A percentile compares a stretch with the other conserved stretches of the same genome.
phyloP scores from a whole-genome alignment of 2,888 invertebrate species.

The Lepidonotus clava region DNA sequence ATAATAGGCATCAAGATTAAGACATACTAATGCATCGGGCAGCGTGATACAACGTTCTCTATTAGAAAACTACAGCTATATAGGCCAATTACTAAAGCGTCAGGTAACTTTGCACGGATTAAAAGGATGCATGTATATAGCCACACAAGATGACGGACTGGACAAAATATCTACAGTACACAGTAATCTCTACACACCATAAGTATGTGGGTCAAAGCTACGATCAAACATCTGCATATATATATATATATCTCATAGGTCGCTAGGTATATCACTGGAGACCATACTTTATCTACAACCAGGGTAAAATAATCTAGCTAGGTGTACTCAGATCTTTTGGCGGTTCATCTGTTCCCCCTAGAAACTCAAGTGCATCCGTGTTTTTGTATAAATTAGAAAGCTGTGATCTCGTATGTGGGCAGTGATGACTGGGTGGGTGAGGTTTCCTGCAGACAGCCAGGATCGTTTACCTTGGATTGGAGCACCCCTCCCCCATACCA shows the following conservation, averaged over 20 bases:
- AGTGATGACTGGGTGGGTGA: slow-evolving; percentile 17
- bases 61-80: too few species aligned
- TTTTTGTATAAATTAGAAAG: not conserved
- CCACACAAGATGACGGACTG: too few species aligned
- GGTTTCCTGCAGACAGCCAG: not conserved
- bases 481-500: too few species aligned
- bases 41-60: too few species aligned
- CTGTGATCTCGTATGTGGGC: slow-evolving; percentile 1
- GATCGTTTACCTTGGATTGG: slow-evolving; percentile 12
- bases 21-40: too few species aligned
- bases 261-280: not conserved
- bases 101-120: too few species aligned
- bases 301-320: not conserved
- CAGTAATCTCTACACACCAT: not conserved
- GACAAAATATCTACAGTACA: not conserved
- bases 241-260: not conserved
- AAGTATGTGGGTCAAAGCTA: not conserved
- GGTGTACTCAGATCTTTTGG: not conserved
- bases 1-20: too few species aligned
- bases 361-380: not conserved
- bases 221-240: not conserved
- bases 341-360: not conserved
- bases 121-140: too few species aligned
- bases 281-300: not conserved
- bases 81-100: too few species aligned